Evolutionary conservation across 2,797 vertebrate species (phyloP), one percentile per base, ranked within the genome.

Genomic region (Sciaenops ocellatus): DNA sequence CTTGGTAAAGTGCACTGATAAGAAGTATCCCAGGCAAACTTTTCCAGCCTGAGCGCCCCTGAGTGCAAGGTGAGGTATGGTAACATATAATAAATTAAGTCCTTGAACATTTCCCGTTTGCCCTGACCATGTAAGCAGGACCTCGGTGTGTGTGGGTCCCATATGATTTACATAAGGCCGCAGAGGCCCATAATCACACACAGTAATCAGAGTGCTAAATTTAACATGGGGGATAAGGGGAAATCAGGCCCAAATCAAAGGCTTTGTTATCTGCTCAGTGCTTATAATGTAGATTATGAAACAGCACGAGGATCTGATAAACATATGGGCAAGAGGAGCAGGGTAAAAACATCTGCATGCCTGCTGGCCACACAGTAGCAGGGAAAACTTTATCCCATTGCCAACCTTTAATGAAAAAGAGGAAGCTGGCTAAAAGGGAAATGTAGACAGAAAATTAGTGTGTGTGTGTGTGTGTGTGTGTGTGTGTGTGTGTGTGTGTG

Each of bases 201-300:
- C 42, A 3, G 85, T 85, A 90, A 94, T 93, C 93, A 85, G 79
- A 76, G 84, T 86, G 93, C 90, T 92, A 93, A 93, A 93, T 94
- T 93, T 93, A 93, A 90, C 85, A 89, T 86, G 66, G 74, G 79
- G 85, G 87, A 88, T 89, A 87, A 91, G 85, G 73, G 86, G 60
- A 82, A 87, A 91, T 91, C 89, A 79, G 78, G 56, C 81, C 72
- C 70, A 87, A 93, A 92, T 92, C 90, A 93, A 93, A 94, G 92
- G 82, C 77, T 82, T 80, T 72, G 83, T 91, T 92, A 92, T 92
- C 91, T 88, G 67, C 88, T 79, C 65, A 34, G 66, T 44, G 75
- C 87, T 89, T 74, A 81, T 87, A 89, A 86, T 84, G 85, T 87
- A 85, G 87, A 90, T 92, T 92, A 88, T 89, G 82, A 90, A 91